Base-by-base conservation (phyloP, 2,888 invertebrate genomes). In the Acleris sparsana region DNA sequence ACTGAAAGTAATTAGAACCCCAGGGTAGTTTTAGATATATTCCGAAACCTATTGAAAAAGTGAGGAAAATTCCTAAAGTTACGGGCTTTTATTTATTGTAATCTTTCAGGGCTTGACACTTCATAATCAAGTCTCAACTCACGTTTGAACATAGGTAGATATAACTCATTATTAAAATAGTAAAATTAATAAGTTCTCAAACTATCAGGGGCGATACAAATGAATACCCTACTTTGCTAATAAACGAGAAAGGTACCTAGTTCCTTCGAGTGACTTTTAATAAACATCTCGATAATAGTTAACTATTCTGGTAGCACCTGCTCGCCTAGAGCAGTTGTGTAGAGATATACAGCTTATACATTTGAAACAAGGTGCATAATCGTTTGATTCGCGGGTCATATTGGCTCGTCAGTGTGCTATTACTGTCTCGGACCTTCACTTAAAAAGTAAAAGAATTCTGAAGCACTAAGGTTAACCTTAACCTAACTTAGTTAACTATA, bases 201-300 rank as follows among this genome's bases (percentile, higher is more conserved):
- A 3, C 33, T 33, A 11, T 33, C 11, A 33, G 33, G 33, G 2
- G 33, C 33, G 11, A 39, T 13, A 13, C 9, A 39, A 39, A 39
- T 9, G 3, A n/a, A n/a, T n/a, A 4, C 11, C 4, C 13, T 39
- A 39, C 13, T 11, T 44, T 39, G 52, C 46, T 58, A 13, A 62
- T 44, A 53, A 63, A 53, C 17, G 17, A 39, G 53, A 17, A 51
- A 43, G 46, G 58, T 16, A 59, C 39, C 18, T 59, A 59, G 49
- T 64, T 64, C 43, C 48, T 53, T 53, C 25, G 49, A 59, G 53
- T 59, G 53, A 53, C 64, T 64, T 59, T 64, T 64, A 64, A 64
- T 59, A 64, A 64, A 64, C 48, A 48, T 53, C 64, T 59, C 49
- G 49, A 25, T 43, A 59, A 59, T 48, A 53, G 48, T 64, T 59